phyloP scores from a whole-genome alignment of 2,888 invertebrate genomes.

The Trissolcus brochymenae region DNA sequence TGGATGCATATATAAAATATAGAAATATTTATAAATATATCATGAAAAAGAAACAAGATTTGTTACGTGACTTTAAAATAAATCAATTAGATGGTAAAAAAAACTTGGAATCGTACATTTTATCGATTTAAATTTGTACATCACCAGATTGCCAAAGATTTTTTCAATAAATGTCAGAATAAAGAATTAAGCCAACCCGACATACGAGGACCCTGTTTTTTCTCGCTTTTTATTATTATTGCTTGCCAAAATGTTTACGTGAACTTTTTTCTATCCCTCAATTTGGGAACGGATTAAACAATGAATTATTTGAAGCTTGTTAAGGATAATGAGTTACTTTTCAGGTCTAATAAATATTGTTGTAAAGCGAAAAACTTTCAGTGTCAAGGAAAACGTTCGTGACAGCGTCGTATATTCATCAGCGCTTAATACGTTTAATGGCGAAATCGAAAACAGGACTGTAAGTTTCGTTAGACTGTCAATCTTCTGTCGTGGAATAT shows the following conservation, averaged over 20 bases:
- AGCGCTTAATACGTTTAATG: conserved; percentile 1
- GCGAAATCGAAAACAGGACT: background rate
- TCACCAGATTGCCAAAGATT: no score
- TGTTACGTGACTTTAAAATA: no score
- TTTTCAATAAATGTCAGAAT: no score
- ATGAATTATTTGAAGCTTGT: background rate
- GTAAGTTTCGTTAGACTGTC: conserved; percentile 1
- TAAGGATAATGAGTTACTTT: no score
- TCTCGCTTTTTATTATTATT: background rate
- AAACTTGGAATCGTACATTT: no score
- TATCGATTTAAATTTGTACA: no score
- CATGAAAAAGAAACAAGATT: no score
- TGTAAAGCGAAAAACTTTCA: background rate
- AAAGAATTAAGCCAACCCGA: no score
- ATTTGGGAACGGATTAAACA: background rate
- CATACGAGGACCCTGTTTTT: no score
- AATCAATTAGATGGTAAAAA: no score
- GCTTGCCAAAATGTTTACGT: background rate
- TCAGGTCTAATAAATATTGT: no score
- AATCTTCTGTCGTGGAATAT: conserved; percentile 2
- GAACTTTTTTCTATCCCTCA: background rate
- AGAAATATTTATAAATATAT: background rate
- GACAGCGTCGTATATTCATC: conserved; percentile 1
- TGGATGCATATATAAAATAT: background rate
- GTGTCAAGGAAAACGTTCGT: background rate